phyloP scores from a whole-genome alignment of 2,113 vertebrate species.

The Odobenus rosmarus region DNA sequence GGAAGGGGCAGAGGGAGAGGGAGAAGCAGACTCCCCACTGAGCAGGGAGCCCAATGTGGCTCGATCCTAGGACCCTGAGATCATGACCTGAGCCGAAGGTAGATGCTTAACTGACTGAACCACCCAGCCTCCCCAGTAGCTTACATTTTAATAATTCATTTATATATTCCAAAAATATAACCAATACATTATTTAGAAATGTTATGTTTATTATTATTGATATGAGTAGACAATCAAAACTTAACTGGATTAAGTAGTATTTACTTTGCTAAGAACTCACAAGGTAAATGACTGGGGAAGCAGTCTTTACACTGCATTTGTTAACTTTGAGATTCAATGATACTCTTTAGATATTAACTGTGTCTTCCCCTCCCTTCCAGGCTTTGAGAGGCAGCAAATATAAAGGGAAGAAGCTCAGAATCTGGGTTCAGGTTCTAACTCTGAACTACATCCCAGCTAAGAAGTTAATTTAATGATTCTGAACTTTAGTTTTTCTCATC shows the following conservation, averaged over 20 bases:
- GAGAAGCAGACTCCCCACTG: not conserved
- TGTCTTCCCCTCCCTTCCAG: not conserved
- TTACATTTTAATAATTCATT: not conserved
- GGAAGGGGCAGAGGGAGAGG: not conserved
- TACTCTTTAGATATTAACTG: not conserved
- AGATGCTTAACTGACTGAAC: not conserved
- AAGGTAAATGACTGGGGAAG: not conserved
- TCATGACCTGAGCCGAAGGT: not conserved
- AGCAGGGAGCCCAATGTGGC: not conserved
- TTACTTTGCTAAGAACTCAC: not conserved
- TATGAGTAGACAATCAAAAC: not conserved
- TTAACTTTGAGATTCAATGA: not conserved
- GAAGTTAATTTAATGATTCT: not conserved
- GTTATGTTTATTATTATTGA: not conserved
- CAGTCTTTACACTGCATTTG: not conserved
- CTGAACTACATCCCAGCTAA: not conserved
- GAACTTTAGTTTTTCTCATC: slow-evolving; percentile 5
- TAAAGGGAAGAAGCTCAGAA: not conserved
- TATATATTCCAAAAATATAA: not conserved
- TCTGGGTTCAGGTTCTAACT: not conserved
- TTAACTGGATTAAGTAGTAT: not conserved
- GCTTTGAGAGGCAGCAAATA: slow-evolving; percentile 1
- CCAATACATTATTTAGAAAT: not conserved
- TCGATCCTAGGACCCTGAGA: not conserved
- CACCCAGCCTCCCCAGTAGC: not conserved